Conservation (phyloP, 2,888 invertebrate genomes). For the Brenthis hecate region DNA sequence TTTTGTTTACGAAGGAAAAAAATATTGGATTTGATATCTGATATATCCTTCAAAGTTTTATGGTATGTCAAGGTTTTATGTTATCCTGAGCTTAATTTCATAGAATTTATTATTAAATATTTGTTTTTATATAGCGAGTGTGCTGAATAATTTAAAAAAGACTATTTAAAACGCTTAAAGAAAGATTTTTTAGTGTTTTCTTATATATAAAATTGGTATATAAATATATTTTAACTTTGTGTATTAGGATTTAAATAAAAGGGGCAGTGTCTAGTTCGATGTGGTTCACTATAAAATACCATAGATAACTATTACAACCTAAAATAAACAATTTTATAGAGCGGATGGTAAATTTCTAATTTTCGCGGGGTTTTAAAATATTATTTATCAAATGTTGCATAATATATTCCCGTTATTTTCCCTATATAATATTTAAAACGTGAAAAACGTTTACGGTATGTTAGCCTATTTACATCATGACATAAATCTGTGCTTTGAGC, state of each 20-base stretch:
- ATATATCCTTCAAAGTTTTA: no score
- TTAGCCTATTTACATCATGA: slow-evolving; percentile 24
- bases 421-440: not conserved
- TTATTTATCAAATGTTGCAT: not conserved
- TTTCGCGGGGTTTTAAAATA: not conserved
- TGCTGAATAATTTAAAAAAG: no score
- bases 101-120: no score
- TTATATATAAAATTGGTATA: not conserved
- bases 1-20: no score
- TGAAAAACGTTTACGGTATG: not conserved
- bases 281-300: slow-evolving; percentile 14
- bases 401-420: not conserved
- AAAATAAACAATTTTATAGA: not conserved
- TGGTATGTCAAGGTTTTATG: no score
- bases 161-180: no score
- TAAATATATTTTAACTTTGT: not conserved
- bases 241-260: not conserved
- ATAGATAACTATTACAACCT: no score
- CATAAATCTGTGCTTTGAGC: slow-evolving; percentile 34
- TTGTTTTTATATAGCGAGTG: no score
- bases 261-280: slow-evolving; percentile 34
- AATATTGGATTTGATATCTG: no score
- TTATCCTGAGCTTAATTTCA: no score
- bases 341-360: not conserved
- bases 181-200: no score